Percentiles rank a stretch among this genome's conserved stretches.
Evolutionary conservation across 1,140 invertebrate species (phyloP).

Genomic region (Drosophila truncata): DNA sequence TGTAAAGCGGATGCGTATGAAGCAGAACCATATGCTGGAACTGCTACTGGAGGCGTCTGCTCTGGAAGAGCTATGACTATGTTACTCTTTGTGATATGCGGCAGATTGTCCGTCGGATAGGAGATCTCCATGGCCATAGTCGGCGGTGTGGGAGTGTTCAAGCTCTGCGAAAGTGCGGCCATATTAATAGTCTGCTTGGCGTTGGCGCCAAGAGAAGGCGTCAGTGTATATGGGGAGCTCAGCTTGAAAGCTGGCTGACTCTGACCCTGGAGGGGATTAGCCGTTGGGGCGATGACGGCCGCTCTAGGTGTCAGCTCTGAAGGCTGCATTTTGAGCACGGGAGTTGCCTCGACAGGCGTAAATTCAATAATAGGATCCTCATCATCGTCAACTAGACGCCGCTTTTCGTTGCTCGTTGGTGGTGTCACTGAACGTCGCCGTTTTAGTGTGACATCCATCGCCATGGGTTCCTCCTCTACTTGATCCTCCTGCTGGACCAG

Average conservation of each 20-base stretch:
- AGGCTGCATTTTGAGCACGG: constrained; percentile 6
- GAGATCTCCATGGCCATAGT: constrained; percentile 54
- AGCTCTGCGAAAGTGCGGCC: constrained; percentile 33
- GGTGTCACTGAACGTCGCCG: constrained; percentile 61
- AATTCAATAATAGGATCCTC: constrained; percentile 59
- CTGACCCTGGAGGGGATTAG: constrained; percentile 13
- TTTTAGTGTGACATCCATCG: constrained; percentile 32
- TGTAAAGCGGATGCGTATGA: background rate
- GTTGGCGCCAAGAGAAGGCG: constrained; percentile 1
- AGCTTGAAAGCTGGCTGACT: constrained; percentile 39
- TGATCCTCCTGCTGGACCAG: background rate
- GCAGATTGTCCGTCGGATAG: constrained; percentile 35
- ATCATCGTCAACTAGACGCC: constrained; percentile 8
- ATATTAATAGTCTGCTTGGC: constrained; percentile 28
- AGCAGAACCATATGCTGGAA: background rate
- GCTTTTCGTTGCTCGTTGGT: constrained; percentile 23
- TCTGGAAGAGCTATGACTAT: background rate
- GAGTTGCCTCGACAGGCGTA: background rate
- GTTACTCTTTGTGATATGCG: constrained; percentile 8
- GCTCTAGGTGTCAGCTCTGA: background rate
- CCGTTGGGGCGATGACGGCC: background rate
- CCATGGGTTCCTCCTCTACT: background rate
- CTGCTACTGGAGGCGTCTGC: background rate
- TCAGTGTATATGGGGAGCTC: constrained; percentile 46
- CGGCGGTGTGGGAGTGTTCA: constrained; percentile 55